A percentile compares a stretch with the other conserved stretches of the same genome.
phyloP scores from a whole-genome alignment of 2,888 invertebrate genomes.

The Thelaira solivaga region DNA sequence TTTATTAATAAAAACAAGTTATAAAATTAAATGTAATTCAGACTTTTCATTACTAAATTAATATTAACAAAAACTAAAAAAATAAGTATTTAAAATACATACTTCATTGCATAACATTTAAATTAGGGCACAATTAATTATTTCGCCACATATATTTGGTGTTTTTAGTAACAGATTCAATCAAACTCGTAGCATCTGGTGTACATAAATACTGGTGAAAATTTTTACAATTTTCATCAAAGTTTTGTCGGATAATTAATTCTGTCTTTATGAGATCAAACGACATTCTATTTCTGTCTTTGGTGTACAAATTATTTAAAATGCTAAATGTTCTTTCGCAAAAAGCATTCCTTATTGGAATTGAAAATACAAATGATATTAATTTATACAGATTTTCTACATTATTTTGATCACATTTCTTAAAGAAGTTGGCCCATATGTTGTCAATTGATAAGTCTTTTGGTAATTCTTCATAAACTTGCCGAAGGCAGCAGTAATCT shows the following conservation, averaged over 20 bases:
- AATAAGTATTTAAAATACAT: too few species aligned
- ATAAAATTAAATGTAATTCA: too few species aligned
- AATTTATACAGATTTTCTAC: slow-evolving; percentile 23
- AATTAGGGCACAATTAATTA: not conserved
- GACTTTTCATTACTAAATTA: too few species aligned
- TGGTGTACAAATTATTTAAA: slow-evolving; percentile 31
- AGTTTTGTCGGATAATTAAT: not conserved
- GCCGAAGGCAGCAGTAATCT: slow-evolving; percentile 48
- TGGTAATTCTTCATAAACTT: slow-evolving; percentile 25
- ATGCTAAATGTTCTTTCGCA: slow-evolving; percentile 28
- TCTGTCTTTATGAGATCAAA: slow-evolving; percentile 37
- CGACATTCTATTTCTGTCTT: slow-evolving; percentile 25
- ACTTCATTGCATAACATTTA: too few species aligned
- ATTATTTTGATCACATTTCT: slow-evolving; percentile 23
- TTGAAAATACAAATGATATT: slow-evolving; percentile 22
- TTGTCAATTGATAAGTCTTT: slow-evolving; percentile 18
- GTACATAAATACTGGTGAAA: not conserved
- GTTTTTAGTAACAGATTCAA: not conserved
- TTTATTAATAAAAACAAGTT: too few species aligned
- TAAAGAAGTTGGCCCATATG: slow-evolving; percentile 14
- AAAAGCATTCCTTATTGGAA: slow-evolving; percentile 27
- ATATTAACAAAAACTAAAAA: too few species aligned
- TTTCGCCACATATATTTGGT: not conserved
- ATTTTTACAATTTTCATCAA: not conserved
- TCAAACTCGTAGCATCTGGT: not conserved